Conservation (phyloP, 23 tunicate genomes). For the Trididemnum clinides region DNA sequence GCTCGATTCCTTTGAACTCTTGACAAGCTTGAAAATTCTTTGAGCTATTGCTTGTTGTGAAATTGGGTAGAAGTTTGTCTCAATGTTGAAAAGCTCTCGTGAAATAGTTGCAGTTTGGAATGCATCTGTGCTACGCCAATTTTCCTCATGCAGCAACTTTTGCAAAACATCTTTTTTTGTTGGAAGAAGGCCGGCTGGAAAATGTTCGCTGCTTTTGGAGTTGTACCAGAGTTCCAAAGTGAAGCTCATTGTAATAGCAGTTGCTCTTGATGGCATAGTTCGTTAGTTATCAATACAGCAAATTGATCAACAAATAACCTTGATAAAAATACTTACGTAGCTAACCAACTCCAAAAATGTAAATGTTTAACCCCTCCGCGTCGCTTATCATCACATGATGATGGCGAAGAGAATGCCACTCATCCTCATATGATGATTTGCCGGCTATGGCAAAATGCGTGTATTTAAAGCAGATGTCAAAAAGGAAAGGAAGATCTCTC, state of each 20-base stretch:
- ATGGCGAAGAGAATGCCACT: no score
- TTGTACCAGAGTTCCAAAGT: slow-evolving; percentile 28
- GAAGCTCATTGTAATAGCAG: background rate
- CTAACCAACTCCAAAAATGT: no score
- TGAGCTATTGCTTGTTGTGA: background rate
- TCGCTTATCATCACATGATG: no score
- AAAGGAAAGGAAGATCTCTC: no score
- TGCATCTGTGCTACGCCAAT: slow-evolving; percentile 7
- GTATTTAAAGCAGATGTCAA: no score
- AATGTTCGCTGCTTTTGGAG: slow-evolving; percentile 1
- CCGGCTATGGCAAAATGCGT: no score
- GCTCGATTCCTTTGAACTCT: background rate
- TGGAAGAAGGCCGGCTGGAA: slow-evolving; percentile 28
- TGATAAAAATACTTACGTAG: no score
- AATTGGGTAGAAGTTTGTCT: slow-evolving; percentile 3
- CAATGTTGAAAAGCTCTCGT: slow-evolving; percentile 2
- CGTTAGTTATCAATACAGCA: background rate
- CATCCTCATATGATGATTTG: no score
- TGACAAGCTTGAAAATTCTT: background rate
- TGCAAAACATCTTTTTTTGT: slow-evolving; percentile 37
- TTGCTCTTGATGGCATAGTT: background rate
- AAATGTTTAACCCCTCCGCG: no score
- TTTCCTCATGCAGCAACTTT: background rate
- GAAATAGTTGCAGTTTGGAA: background rate
- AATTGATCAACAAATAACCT: no score